Base-by-base conservation (phyloP, 2,888 invertebrate species). In the Brassicogethes aeneus region DNA sequence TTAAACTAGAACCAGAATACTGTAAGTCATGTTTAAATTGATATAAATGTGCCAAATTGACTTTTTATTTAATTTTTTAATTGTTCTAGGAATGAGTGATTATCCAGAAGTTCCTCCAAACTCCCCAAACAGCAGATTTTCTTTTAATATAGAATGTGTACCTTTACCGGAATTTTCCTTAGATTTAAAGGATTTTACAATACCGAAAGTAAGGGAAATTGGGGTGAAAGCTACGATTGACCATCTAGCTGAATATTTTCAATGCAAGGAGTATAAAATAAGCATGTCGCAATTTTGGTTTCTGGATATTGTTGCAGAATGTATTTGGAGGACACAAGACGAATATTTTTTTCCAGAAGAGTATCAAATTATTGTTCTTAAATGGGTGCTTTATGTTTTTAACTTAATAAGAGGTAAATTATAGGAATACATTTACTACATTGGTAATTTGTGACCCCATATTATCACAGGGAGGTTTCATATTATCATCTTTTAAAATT, bases 281-380 rank as follows among this genome's bases (percentile, higher is more conserved):
- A 62, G 62, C 42, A 50, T 57, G 16, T 44, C 64, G 2, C 66
- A 68, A 41, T 69, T 67, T 48, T 69, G 68, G 68, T 62, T 68
- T 43, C 42, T 69, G 39, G 69, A 69, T 52, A 56, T 67, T 10
- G 43, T 68, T 2, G 57, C 62, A 0, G 68, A 68, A 51, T 66
- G 66, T 42, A 44, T 68, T 12, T 68, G 68, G 68, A 61, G 57
- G 44, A 41, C 57, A 2, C 69, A 69, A 45, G 68, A 69, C 48
- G 64, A 65, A 37, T 68, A 54, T 48, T 49, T 56, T 30, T 62
- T 68, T 44, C 51, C 59, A 2, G 51, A 54, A 10, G 40, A 51
- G 3, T 52, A 62, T 29, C 69, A 68, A 45, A 64, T 58, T 43
- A 45, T 56, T 16, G 56, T 67, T 13, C 40, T 69, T 37, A 55